Percentiles rank a stretch among this genome's conserved stretches.
Conservation (phyloP, 2,113 vertebrate genomes). For the Pseudopodoces humilis region DNA sequence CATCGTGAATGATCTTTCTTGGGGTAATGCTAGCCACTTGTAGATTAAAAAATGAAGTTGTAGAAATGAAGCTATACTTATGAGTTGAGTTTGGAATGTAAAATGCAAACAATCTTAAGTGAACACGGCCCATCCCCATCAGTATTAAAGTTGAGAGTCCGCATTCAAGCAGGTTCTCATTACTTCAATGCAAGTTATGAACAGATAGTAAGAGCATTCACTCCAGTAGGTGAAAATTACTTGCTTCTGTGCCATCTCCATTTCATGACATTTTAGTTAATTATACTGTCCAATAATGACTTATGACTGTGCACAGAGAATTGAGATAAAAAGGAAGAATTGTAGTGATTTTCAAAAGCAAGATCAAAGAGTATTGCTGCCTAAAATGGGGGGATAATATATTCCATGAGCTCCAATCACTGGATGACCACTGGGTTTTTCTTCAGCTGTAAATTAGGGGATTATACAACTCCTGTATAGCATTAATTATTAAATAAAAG, state of each 20-base stretch:
- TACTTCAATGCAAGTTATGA: conserved; percentile 1
- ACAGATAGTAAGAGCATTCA: neutral
- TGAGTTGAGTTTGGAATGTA: neutral
- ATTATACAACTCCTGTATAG: neutral
- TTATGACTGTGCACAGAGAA: neutral
- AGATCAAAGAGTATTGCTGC: neutral
- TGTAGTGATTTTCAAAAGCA: neutral
- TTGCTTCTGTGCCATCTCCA: neutral
- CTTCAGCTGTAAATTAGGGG: neutral
- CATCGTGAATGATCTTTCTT: neutral
- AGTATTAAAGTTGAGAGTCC: neutral
- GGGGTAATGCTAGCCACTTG: neutral
- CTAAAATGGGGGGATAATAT: neutral
- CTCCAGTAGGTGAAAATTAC: conserved; percentile 24
- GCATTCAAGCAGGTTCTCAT: neutral
- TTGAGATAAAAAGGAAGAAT: neutral
- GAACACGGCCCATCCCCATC: neutral
- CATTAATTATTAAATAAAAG: neutral
- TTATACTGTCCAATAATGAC: conserved; percentile 1
- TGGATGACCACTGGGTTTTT: neutral
- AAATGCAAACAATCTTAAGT: neutral
- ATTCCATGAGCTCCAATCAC: neutral
- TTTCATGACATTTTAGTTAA: conserved; percentile 45
- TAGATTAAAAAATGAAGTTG: neutral
- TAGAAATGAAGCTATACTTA: neutral